Percentiles rank a stretch among this genome's conserved stretches.
These are phyloP conservation scores for Urocynchramus pylzowi DNA, from an alignment of 2,113 vertebrate genomes.

Conservation along the genomic window DNA sequence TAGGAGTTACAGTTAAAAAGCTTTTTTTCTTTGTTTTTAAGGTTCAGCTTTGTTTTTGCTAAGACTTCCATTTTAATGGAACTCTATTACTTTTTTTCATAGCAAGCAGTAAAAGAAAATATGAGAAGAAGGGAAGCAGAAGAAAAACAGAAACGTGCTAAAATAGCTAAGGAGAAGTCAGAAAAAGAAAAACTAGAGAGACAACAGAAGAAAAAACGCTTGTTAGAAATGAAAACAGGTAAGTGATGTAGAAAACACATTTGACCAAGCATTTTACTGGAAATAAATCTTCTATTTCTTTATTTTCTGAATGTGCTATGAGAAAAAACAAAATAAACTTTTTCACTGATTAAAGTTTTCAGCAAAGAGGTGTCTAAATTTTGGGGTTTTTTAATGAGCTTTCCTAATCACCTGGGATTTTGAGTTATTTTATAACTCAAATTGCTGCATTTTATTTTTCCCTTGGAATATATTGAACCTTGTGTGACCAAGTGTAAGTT, in stretches of 20 bases:
- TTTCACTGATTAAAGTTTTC: neutral
- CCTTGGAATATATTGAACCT: neutral
- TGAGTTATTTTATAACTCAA: neutral
- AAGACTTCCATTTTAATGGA: neutral
- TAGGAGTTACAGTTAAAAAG: neutral
- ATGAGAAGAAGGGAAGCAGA: slow-evolving; percentile 82
- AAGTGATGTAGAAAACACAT: slow-evolving; percentile 15
- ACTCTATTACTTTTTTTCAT: slow-evolving; percentile 22
- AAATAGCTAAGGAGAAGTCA: slow-evolving; percentile 89
- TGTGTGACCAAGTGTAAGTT: neutral
- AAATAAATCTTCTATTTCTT: neutral
- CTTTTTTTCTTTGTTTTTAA: neutral
- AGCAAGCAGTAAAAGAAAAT: slow-evolving; percentile 96
- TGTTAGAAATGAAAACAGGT: slow-evolving; percentile 93
- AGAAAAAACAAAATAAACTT: neutral
- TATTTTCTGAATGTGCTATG: neutral
- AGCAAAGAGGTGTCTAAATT: neutral
- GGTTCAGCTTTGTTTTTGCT: neutral
- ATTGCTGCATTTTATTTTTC: neutral
- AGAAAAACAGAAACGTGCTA: slow-evolving; percentile 89
- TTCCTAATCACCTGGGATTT: neutral
- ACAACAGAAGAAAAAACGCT: slow-evolving; percentile 89
- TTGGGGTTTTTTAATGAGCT: neutral
- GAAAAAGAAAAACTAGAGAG: slow-evolving; percentile 90
- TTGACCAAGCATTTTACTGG: neutral